Base-by-base conservation (phyloP, 2,113 vertebrate species). In the Cyprinodon tularosa region DNA sequence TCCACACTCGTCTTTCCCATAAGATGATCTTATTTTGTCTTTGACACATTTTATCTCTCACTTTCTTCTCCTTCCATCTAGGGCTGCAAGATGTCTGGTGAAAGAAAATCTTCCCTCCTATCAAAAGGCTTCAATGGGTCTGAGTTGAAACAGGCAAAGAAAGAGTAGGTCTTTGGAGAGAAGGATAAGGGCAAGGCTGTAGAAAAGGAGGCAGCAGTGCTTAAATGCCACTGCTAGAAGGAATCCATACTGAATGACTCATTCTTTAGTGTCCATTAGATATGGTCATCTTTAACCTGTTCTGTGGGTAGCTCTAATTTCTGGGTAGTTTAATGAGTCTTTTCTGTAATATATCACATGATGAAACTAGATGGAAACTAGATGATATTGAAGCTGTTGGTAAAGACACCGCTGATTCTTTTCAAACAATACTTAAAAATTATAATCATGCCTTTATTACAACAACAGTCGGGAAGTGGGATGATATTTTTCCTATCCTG, bases 61-160 rank as follows among this genome's bases (percentile, higher is more conserved):
- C 62, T n/a, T 36, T 53, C 20, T 15, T 6, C 71, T 45, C 39
- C 20, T 62, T 70, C 60, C 80, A 75, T 50, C 84, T 87, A 90
- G 72, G 90, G 91, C 89, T 91, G 87, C 75, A 66, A 87, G 76
- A 83, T 90, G 88, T 80, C 77, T 77, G 82, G 81, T 85, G 84
- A 79, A 70, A 89, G 86, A 91, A 92, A 88, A 89, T 90, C 91
- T 93, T 89, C 83, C 88, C 87, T 84, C 88, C 85, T 86, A 88
- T 92, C 83, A 91, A 89, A 89, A 90, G 88, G 88, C 80, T 83
- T 87, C 78, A 73, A 66, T 81, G 85, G 76, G 82, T 84, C 66
- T 78, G 77, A 88, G 88, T 88, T 82, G 86, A 88, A 81, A 77
- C 68, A 22, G 81, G 82, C 81, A 87, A 72, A 84, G 86, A 85